These are phyloP conservation scores for Eulemur coronatus DNA, from an alignment of 2,797 vertebrate genomes.

Conservation along the genomic window DNA sequence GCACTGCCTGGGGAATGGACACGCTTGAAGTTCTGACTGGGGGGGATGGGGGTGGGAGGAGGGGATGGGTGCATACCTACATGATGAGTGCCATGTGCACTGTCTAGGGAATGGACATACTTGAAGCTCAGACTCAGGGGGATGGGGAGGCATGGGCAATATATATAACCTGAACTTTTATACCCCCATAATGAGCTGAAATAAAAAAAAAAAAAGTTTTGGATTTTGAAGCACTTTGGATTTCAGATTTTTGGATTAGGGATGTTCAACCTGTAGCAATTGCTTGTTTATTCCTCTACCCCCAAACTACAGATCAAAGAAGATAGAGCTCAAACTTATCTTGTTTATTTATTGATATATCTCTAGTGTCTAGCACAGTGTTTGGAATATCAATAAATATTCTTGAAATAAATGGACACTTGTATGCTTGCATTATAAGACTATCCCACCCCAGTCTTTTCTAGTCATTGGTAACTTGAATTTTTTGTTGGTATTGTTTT, in stretches of 20 bases:
- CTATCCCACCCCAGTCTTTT: background rate
- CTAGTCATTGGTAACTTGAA: background rate
- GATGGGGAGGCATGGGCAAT: too few relatives aligned
- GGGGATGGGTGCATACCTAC: too few relatives aligned
- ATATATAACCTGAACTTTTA: too few relatives aligned
- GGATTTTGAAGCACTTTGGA: background rate
- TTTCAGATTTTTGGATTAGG: background rate
- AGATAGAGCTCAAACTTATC: background rate
- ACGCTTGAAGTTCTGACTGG: too few relatives aligned
- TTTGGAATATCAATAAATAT: slow-evolving; percentile 9
- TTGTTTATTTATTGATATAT: background rate
- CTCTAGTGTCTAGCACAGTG: background rate
- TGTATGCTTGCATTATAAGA: background rate
- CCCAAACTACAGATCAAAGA: slow-evolving; percentile 6
- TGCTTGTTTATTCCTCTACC: background rate
- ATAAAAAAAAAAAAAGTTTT: too few relatives aligned
- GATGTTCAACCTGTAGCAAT: background rate
- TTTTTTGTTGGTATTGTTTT: background rate
- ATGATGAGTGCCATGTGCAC: too few relatives aligned
- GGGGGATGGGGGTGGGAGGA: too few relatives aligned
- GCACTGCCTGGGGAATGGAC: too few relatives aligned
- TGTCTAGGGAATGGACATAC: too few relatives aligned
- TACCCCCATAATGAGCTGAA: too few relatives aligned
- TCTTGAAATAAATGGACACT: slow-evolving; percentile 7
- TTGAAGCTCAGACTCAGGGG: too few relatives aligned